Percentiles rank a stretch among this genome's conserved stretches.
These are phyloP conservation scores for Scalopus aquaticus DNA, from an alignment of 2,113 vertebrate genomes.

Conservation along the genomic window DNA sequence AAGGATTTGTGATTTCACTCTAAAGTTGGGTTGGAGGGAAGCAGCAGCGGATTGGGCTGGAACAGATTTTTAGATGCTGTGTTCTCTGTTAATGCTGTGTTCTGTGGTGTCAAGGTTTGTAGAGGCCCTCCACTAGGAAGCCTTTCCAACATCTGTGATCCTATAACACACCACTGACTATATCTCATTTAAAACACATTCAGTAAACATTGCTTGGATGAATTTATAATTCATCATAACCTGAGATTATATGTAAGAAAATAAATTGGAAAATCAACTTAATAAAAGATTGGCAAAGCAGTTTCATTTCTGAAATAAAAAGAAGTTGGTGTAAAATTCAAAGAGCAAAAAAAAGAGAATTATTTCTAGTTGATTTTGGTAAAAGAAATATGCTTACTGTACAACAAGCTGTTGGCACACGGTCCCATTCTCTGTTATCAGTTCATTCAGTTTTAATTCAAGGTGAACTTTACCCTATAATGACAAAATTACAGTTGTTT, in stretches of 20 bases:
- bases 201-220: neutral
- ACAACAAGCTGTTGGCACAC: conserved; percentile 95
- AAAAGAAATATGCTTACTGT: conserved; percentile 88
- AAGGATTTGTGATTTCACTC: no score
- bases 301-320: conserved; percentile 33
- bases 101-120: neutral
- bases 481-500: conserved; percentile 63
- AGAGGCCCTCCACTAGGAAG: neutral
- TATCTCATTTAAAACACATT: neutral
- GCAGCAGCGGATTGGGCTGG: no score
- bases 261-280: conserved; percentile 41
- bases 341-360: conserved; percentile 45
- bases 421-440: conserved; percentile 97
- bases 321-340: conserved; percentile 29
- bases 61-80: no score
- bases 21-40: no score
- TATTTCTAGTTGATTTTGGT: conserved; percentile 45
- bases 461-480: conserved; percentile 97
- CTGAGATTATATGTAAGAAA: conserved; percentile 3
- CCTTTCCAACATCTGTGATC: neutral
- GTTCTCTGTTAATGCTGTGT: neutral
- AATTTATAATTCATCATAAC: conserved; percentile 41
- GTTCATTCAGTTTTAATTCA: conserved; percentile 96
- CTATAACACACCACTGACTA: neutral
- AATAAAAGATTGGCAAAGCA: conserved; percentile 2